These are phyloP conservation scores for Myotis brandtii DNA, from an alignment of 2,113 vertebrate species.

Conservation along the genomic window DNA sequence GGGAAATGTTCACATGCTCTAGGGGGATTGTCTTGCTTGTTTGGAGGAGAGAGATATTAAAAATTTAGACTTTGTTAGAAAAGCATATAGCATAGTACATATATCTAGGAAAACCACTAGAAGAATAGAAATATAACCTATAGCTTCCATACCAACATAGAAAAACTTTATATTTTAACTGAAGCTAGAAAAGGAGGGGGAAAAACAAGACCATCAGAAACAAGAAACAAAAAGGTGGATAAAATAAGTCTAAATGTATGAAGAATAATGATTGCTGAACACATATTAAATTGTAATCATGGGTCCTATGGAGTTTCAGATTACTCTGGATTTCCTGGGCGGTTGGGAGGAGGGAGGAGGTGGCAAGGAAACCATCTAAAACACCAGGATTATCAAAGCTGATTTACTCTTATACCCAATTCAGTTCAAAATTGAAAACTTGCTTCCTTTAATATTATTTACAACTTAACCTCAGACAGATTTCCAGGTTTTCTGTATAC, in stretches of 20 bases:
- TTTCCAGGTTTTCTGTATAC: constrained; percentile 3
- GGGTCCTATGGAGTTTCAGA: neutral
- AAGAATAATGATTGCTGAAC: neutral
- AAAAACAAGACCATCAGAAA: neutral
- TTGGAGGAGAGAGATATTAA: neutral
- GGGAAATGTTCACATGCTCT: neutral
- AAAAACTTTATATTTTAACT: neutral
- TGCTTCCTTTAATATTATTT: constrained; percentile 38
- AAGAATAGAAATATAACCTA: neutral
- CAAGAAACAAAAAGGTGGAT: neutral
- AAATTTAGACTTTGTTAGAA: constrained; percentile 24
- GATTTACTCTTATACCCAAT: neutral
- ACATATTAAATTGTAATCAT: neutral
- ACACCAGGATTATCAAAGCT: neutral
- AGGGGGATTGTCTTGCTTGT: neutral
- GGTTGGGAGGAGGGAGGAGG: neutral
- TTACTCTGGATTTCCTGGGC: neutral
- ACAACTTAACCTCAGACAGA: neutral
- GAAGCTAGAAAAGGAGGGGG: neutral
- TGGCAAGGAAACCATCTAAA: neutral
- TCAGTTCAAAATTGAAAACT: constrained; percentile 1
- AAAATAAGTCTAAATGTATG: neutral
- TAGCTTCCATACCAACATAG: neutral
- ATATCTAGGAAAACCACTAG: neutral
- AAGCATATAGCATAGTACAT: neutral